Percentiles rank a stretch among this genome's conserved stretches.
phyloP scores from a whole-genome alignment of 2,888 invertebrate genomes.

The Baccha elongata region DNA sequence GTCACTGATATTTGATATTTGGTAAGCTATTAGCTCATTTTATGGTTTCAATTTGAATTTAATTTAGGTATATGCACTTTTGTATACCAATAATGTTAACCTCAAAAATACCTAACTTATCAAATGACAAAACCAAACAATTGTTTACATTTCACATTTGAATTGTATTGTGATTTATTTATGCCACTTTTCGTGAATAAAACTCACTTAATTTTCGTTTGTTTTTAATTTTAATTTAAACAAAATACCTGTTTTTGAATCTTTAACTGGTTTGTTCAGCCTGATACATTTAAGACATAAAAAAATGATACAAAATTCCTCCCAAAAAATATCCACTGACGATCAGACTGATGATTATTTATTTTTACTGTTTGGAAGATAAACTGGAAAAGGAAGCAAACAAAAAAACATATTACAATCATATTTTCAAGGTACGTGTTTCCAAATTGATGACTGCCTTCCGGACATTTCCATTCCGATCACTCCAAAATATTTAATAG shows the following conservation, averaged over 20 bases:
- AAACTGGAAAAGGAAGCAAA: not conserved
- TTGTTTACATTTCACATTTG: constrained; percentile 2
- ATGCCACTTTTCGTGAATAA: constrained; percentile 2
- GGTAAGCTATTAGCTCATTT: not conserved
- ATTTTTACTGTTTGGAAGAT: not conserved
- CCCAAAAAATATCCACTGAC: constrained; percentile 5
- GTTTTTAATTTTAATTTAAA: constrained; percentile 15
- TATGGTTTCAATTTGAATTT: not conserved
- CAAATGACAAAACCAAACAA: constrained; percentile 1
- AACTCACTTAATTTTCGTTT: not conserved
- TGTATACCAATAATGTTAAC: constrained; percentile 2
- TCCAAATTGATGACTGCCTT: constrained; percentile 41
- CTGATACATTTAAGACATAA: constrained; percentile 13
- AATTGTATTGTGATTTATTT: constrained; percentile 9
- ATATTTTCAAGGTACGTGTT: constrained; percentile 48
- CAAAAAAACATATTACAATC: constrained; percentile 3
- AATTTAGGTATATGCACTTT: too few relatives aligned
- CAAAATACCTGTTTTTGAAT: constrained; percentile 14
- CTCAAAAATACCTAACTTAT: constrained; percentile 14
- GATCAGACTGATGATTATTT: not conserved
- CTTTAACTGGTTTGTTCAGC: constrained; percentile 39
- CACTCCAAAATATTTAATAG: constrained; percentile 34
- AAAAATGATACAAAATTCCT: not conserved
- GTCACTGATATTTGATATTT: constrained; percentile 9
- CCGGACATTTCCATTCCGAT: constrained; percentile 36